Evolutionary conservation across 2,888 invertebrate species (phyloP).

Genomic region (Agriopis leucophaearia): DNA sequence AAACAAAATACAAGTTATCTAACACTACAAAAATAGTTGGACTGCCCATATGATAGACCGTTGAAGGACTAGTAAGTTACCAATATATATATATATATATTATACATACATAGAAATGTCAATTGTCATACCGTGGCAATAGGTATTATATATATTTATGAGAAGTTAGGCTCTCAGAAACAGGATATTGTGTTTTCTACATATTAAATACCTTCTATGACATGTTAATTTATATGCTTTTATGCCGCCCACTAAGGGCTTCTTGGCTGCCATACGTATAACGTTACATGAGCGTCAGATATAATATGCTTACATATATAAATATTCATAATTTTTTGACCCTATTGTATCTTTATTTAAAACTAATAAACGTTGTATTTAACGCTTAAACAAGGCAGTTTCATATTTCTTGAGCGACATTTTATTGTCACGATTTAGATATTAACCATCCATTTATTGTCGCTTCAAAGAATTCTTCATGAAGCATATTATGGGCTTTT

Average conservation of each 20-base stretch:
- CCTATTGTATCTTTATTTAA: constrained; percentile 49
- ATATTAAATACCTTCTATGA: constrained; percentile 71
- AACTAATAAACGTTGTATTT: constrained; percentile 49
- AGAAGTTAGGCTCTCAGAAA: constrained; percentile 8
- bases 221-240: constrained; percentile 68
- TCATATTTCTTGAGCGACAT: constrained; percentile 1
- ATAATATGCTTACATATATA: constrained; percentile 51
- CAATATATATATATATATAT: no score
- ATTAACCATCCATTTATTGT: not conserved
- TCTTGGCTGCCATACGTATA: constrained; percentile 56
- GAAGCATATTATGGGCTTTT: not conserved
- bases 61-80: not conserved
- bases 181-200: constrained; percentile 60
- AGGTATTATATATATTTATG: not conserved
- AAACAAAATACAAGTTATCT: no score
- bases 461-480: not conserved
- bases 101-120: not conserved
- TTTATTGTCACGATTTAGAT: not conserved
- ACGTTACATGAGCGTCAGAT: constrained; percentile 63
- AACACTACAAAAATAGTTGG: no score
- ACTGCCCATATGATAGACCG: no score
- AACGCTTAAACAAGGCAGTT: constrained; percentile 27
- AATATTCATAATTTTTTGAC: constrained; percentile 38
- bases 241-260: constrained; percentile 68
- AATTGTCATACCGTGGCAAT: not conserved